Conservation (phyloP, 2,888 invertebrate genomes). For the Diplolepis rosae region DNA sequence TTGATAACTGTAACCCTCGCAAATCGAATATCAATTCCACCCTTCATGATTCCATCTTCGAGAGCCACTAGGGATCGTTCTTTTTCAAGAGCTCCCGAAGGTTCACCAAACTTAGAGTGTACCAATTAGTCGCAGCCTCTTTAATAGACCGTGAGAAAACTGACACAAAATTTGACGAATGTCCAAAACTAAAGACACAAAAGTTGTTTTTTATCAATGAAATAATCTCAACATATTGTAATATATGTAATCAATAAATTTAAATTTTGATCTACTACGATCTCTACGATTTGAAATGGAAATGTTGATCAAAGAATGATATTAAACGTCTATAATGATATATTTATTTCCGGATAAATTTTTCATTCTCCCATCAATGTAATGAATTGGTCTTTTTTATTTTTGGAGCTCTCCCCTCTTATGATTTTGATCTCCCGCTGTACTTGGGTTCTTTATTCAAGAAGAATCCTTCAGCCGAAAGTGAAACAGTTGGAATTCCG, state of each 20-base stretch:
- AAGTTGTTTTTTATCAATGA: too few relatives aligned
- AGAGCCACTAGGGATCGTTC: constrained; percentile 39
- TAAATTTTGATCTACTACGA: too few relatives aligned
- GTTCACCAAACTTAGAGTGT: constrained; percentile 18
- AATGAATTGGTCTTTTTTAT: constrained; percentile 15
- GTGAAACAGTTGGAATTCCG: constrained; percentile 32
- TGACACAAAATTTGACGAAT: not conserved
- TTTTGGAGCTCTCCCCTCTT: not conserved
- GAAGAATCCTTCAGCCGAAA: constrained; percentile 6
- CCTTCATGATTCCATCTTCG: constrained; percentile 29
- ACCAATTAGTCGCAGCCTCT: constrained; percentile 36
- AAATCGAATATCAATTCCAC: constrained; percentile 26
- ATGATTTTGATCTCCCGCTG: constrained; percentile 23
- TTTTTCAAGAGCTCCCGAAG: constrained; percentile 35
- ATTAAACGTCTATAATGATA: not conserved
- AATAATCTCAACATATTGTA: too few relatives aligned
- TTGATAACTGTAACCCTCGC: constrained; percentile 29
- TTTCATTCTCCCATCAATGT: not conserved
- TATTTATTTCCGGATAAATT: not conserved
- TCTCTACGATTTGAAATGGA: too few relatives aligned
- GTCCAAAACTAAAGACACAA: not conserved
- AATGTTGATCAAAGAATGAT: too few relatives aligned
- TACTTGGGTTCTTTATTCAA: constrained; percentile 27
- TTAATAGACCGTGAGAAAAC: constrained; percentile 5
- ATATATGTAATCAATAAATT: too few relatives aligned